These are phyloP conservation scores for Apeira syringaria DNA, from an alignment of 2,888 invertebrate species.

Conservation along the genomic window DNA sequence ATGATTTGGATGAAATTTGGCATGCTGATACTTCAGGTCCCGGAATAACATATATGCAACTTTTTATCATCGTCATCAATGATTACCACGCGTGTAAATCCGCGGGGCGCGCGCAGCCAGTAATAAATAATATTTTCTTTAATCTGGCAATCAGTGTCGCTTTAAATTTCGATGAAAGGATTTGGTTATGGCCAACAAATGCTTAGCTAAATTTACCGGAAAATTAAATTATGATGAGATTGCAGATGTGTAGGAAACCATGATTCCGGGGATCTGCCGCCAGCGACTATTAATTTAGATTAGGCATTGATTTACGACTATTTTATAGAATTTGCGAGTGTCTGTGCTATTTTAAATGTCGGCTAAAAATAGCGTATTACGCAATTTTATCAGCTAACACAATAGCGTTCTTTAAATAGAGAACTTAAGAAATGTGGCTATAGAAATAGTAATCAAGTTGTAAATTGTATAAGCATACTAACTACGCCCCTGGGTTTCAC, in stretches of 20 bases:
- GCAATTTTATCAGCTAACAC: constrained; percentile 6
- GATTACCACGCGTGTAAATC: no score
- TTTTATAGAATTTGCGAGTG: constrained; percentile 22
- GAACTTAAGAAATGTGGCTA: neutral
- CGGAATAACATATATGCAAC: no score
- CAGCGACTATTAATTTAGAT: constrained; percentile 23
- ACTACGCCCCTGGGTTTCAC: no score
- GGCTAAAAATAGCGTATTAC: constrained; percentile 3
- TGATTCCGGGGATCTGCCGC: constrained; percentile 11
- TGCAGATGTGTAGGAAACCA: constrained; percentile 7
- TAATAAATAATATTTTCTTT: constrained; percentile 12
- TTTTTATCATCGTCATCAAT: no score
- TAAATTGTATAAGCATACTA: no score
- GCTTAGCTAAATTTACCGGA: constrained; percentile 10
- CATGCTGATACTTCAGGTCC: no score
- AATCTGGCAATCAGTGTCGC: constrained; percentile 43
- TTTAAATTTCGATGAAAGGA: constrained; percentile 30
- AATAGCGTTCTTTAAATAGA: neutral
- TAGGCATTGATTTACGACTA: constrained; percentile 24
- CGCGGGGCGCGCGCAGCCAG: no score
- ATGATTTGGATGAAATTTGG: no score
- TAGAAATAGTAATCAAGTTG: neutral
- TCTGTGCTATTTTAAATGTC: constrained; percentile 8
- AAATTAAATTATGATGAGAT: constrained; percentile 16
- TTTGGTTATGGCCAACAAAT: constrained; percentile 20